Conservation (phyloP, 2,113 vertebrate genomes). For the Ancistrus triradiatus region DNA sequence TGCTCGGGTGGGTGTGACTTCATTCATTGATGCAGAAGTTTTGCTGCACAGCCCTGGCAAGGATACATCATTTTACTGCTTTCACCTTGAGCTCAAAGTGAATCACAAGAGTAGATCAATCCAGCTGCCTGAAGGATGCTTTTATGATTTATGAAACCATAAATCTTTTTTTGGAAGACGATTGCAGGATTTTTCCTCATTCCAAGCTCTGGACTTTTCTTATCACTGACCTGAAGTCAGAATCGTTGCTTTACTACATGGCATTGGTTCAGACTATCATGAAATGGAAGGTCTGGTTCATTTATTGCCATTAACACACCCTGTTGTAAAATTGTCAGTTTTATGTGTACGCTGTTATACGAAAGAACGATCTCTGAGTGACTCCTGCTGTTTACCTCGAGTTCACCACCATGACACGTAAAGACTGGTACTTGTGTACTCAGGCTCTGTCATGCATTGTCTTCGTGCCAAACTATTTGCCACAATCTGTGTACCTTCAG, state of each 20-base stretch:
- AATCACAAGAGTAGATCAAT: slow-evolving; percentile 53
- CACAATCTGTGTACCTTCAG: neutral
- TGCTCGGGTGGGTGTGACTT: neutral
- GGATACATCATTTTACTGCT: slow-evolving; percentile 39
- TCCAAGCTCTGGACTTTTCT: no score
- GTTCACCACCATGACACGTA: neutral
- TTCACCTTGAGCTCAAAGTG: slow-evolving; percentile 48
- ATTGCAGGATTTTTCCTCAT: slow-evolving; percentile 9
- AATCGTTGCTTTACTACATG: neutral
- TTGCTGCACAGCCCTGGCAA: neutral
- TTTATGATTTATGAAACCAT: slow-evolving; percentile 40
- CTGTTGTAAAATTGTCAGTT: slow-evolving; percentile 6
- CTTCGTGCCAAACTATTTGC: slow-evolving; percentile 34
- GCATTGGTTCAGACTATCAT: neutral
- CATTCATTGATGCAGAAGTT: neutral
- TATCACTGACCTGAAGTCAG: no score
- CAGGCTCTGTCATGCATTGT: slow-evolving; percentile 36
- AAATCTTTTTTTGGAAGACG: slow-evolving; percentile 49
- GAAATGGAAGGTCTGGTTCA: neutral
- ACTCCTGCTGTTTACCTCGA: neutral
- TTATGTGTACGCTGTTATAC: no score
- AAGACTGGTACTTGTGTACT: slow-evolving; percentile 21
- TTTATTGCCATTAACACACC: neutral
- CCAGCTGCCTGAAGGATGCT: slow-evolving; percentile 43
- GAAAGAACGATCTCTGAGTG: slow-evolving; percentile 1